Percentiles rank a stretch among this genome's conserved stretches.
These are phyloP conservation scores for Sclerurus mexicanus DNA, from an alignment of 2,113 vertebrate species.

Conservation along the genomic window DNA sequence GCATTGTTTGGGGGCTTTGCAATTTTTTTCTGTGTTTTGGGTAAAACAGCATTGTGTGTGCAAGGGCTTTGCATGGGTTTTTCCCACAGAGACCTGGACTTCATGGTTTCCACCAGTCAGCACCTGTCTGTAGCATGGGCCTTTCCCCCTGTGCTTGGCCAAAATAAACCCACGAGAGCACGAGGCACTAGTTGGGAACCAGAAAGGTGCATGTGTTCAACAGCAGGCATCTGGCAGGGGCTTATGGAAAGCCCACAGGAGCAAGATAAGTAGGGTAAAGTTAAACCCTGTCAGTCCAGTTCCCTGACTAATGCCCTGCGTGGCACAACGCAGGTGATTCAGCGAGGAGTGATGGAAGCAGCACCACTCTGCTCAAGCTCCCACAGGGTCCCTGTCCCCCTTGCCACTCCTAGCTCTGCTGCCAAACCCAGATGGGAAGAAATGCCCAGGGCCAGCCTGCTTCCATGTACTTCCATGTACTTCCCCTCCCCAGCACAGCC, in stretches of 20 bases:
- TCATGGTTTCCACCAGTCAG: not conserved
- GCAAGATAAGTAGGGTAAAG: not conserved
- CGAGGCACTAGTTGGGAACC: fast-evolving
- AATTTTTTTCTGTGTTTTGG: not conserved
- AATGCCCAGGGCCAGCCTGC: not conserved
- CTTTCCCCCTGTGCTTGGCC: not conserved
- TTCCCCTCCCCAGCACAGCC: not conserved
- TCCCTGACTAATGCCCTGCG: not conserved
- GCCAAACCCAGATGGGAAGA: not conserved
- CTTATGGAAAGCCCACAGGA: not conserved
- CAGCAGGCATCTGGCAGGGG: not conserved
- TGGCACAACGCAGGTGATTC: not conserved
- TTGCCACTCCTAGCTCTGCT: not conserved
- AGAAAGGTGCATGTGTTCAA: not conserved
- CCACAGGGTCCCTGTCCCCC: too few relatives aligned
- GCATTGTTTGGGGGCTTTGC: not conserved
- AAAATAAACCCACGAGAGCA: not conserved
- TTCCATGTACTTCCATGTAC: not conserved
- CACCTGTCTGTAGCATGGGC: not conserved
- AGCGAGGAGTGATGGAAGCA: not conserved
- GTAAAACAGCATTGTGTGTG: not conserved
- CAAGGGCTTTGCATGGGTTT: not conserved
- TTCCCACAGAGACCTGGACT: not conserved
- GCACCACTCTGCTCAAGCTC: fast-evolving
- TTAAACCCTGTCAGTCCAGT: not conserved